A percentile compares a stretch with the other conserved stretches of the same genome.
phyloP scores from a whole-genome alignment of 2,888 invertebrate species.

The Rotaria magnacalcarata region DNA sequence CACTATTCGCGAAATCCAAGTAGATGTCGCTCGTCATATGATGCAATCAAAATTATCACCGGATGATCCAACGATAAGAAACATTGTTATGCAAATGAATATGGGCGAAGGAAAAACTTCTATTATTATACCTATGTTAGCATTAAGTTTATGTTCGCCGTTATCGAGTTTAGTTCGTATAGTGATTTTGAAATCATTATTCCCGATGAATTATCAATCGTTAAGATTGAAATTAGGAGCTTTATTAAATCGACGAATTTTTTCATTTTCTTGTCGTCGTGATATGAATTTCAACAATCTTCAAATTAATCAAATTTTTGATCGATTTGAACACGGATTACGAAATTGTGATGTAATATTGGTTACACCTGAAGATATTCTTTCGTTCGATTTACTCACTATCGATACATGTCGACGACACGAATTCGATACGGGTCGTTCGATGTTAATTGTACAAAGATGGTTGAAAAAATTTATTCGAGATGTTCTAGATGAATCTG shows the following conservation, averaged over 20 bases:
- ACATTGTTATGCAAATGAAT: slow-evolving; percentile 27
- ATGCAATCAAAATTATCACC: background rate
- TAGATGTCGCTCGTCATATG: slow-evolving; percentile 17
- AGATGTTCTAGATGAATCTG: slow-evolving; percentile 9
- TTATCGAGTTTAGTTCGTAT: background rate
- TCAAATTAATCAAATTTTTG: background rate
- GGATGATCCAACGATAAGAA: background rate
- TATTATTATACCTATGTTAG: slow-evolving; percentile 1
- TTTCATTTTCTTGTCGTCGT: slow-evolving; percentile 1
- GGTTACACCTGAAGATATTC: background rate
- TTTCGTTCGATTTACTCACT: background rate
- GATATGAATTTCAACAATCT: background rate
- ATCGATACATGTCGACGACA: slow-evolving; percentile 9
- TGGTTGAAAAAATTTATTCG: background rate
- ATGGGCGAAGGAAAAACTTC: slow-evolving; percentile 27
- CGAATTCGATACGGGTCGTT: background rate
- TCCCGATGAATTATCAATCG: background rate
- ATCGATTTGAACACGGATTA: background rate
- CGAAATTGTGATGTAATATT: background rate
- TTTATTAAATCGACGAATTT: slow-evolving; percentile 11
- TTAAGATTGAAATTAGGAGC: slow-evolving; percentile 20
- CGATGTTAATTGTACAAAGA: background rate
- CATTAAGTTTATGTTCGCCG: background rate
- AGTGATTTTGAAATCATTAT: background rate
- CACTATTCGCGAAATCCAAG: slow-evolving; percentile 17